Conservation (phyloP, 2,797 vertebrate genomes). For the Ambastaia sidthimunki region DNA sequence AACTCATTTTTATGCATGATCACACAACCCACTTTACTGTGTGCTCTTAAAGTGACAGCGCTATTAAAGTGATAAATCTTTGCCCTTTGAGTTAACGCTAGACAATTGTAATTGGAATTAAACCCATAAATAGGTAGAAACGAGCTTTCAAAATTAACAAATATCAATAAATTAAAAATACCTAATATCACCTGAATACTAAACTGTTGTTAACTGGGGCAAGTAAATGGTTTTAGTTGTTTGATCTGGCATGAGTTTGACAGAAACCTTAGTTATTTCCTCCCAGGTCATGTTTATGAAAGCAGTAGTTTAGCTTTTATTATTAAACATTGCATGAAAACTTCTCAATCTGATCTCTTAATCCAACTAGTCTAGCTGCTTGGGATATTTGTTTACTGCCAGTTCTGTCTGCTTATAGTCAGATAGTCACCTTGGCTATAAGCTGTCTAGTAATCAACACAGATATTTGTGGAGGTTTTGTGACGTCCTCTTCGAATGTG, state of each 20-base stretch:
- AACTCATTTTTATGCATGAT: background rate
- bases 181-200: background rate
- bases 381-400: background rate
- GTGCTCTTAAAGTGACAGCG: background rate
- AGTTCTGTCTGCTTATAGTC: conserved; percentile 5
- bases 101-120: no score
- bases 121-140: background rate
- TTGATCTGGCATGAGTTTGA: background rate
- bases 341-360: conserved; percentile 5
- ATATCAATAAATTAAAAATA: background rate
- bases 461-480: conserved; percentile 20
- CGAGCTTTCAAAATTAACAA: background rate
- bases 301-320: background rate
- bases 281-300: background rate
- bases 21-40: background rate
- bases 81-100: background rate
- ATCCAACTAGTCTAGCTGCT: background rate
- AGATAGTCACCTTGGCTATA: background rate
- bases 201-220: background rate
- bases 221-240: background rate
- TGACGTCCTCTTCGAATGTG: conserved; percentile 40
- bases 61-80: background rate
- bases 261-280: background rate
- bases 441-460: background rate
- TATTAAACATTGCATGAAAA: background rate